These are phyloP conservation scores for Heliconius aoede DNA, from an alignment of 2,888 invertebrate genomes.

Conservation along the genomic window DNA sequence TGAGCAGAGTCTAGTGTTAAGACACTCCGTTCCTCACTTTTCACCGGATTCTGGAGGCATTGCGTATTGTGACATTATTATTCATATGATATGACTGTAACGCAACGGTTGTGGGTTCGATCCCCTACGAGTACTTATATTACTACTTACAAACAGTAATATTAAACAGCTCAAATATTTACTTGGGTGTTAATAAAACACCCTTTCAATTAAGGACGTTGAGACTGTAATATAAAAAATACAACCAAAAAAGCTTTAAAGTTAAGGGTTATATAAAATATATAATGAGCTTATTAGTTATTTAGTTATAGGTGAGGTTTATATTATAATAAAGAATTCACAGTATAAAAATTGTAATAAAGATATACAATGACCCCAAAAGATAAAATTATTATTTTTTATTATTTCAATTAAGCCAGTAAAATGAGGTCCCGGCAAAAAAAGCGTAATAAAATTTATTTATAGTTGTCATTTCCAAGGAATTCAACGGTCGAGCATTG, in stretches of 20 bases:
- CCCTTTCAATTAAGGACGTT: neutral
- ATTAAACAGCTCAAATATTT: neutral
- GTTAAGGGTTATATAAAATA: neutral
- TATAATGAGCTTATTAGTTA: too few relatives aligned
- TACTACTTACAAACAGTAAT: neutral
- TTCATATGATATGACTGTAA: too few relatives aligned
- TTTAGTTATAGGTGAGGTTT: too few relatives aligned
- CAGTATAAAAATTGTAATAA: neutral
- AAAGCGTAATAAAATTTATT: conserved; percentile 19
- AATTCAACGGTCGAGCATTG: conserved; percentile 24
- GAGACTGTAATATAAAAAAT: neutral
- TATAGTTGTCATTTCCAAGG: conserved; percentile 21
- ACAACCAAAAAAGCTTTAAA: neutral
- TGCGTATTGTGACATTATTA: too few relatives aligned
- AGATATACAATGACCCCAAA: neutral
- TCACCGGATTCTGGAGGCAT: too few relatives aligned
- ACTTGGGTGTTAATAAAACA: neutral
- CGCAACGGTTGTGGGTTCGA: too few relatives aligned
- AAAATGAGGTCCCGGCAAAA: conserved; percentile 12
- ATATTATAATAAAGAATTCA: neutral
- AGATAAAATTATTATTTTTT: conserved; percentile 7
- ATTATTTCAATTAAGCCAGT: conserved; percentile 14
- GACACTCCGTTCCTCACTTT: too few relatives aligned
- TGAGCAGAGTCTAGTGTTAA: too few relatives aligned
- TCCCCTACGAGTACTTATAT: too few relatives aligned